These are phyloP conservation scores for Manis crassicaudata DNA, from an alignment of 2,797 vertebrate genomes.

Conservation along the genomic window DNA sequence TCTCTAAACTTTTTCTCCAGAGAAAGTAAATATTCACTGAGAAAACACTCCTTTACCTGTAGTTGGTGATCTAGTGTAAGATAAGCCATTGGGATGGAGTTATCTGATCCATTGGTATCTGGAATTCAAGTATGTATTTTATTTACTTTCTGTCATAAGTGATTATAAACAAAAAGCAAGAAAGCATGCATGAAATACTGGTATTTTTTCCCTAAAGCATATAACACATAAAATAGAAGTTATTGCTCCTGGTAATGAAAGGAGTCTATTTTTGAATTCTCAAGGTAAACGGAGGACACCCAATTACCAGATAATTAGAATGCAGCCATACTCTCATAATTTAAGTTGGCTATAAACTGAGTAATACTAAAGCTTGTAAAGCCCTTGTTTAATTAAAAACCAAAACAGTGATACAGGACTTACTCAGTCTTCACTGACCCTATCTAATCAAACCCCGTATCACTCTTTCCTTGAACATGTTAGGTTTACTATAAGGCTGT, in stretches of 20 bases:
- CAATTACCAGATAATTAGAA: neutral
- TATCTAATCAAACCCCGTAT: neutral
- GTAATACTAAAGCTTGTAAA: constrained; percentile 23
- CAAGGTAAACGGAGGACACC: constrained; percentile 16
- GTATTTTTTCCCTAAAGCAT: neutral
- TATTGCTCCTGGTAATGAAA: neutral
- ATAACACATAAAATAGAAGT: constrained; percentile 17
- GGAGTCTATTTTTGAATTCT: constrained; percentile 50
- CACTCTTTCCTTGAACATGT: neutral
- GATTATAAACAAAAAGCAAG: constrained; percentile 46
- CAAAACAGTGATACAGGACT: neutral
- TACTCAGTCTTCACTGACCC: neutral
- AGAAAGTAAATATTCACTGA: constrained; percentile 40
- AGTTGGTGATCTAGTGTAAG: constrained; percentile 99
- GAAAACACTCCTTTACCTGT: constrained; percentile 90
- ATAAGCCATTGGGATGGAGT: constrained; percentile 99
- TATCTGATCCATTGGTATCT: constrained; percentile 99
- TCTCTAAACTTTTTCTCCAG: neutral
- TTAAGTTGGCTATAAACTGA: constrained; percentile 11
- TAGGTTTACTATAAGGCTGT: neutral
- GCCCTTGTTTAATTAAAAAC: constrained; percentile 46
- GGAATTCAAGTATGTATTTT: constrained; percentile 71
- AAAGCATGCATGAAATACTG: neutral
- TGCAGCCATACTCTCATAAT: neutral
- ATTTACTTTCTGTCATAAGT: constrained; percentile 45